Percentiles rank a stretch among this genome's conserved stretches.
These are phyloP conservation scores for Dolichomitus sp. DNA, from an alignment of 2,888 invertebrate species.

Conservation along the genomic window DNA sequence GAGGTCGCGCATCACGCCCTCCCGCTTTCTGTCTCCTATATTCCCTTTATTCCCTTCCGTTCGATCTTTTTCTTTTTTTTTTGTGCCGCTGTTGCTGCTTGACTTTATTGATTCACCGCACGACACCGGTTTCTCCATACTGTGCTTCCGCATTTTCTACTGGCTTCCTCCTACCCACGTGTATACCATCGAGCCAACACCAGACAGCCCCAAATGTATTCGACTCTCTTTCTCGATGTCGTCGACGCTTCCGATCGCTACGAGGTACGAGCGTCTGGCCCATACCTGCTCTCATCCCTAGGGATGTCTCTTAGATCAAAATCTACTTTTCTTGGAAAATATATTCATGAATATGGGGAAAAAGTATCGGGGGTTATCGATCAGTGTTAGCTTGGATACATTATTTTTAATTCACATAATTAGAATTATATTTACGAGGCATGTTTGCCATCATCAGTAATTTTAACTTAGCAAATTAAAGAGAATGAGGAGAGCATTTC, in stretches of 20 bases:
- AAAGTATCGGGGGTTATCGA: not conserved
- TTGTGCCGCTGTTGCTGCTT: conserved; percentile 37
- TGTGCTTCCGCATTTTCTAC: conserved; percentile 13
- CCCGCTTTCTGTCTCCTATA: conserved; percentile 8
- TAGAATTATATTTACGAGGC: not conserved
- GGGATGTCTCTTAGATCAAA: not conserved
- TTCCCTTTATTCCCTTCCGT: not conserved
- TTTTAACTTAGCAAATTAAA: not conserved
- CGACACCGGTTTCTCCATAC: conserved; percentile 45
- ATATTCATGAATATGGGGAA: not conserved
- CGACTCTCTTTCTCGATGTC: not conserved
- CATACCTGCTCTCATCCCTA: not conserved
- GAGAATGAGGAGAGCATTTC: too few species aligned
- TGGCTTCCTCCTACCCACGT: conserved; percentile 4
- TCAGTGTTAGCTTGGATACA: not conserved
- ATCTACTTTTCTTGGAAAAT: conserved; percentile 14
- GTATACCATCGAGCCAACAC: not conserved
- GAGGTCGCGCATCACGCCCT: conserved; percentile 61
- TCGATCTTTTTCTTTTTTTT: not conserved
- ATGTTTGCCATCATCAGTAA: not conserved
- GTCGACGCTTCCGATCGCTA: conserved; percentile 9
- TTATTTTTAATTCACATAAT: not conserved
- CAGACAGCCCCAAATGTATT: conserved; percentile 27
- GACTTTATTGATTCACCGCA: conserved; percentile 63
- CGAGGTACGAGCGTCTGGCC: not conserved